Conservation (phyloP, 2,888 invertebrate genomes). For the Leptothorax acervorum region DNA sequence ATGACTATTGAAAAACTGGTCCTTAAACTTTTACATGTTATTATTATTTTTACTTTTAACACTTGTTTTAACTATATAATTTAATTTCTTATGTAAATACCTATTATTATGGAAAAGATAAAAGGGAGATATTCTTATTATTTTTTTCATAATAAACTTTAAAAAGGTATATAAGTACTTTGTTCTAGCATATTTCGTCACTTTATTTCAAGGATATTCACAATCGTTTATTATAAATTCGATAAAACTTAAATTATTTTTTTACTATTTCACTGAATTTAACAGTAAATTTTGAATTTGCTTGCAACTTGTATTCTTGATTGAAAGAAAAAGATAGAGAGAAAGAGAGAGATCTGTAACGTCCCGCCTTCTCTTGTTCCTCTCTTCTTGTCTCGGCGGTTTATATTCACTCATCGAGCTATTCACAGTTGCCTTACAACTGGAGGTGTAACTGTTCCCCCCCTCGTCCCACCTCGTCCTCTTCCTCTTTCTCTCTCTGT, state of each 20-base stretch:
- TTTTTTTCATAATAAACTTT: background rate
- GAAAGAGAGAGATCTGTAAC: background rate
- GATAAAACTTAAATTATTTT: background rate
- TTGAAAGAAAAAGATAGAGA: background rate
- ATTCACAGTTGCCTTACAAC: conserved; percentile 59
- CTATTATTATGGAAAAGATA: background rate
- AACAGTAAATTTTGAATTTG: background rate
- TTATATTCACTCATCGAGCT: conserved; percentile 47
- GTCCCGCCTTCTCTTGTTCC: background rate
- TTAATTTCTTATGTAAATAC: background rate
- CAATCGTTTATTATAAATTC: background rate
- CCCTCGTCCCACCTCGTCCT: conserved; percentile 20
- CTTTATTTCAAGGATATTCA: background rate
- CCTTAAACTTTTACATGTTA: background rate
- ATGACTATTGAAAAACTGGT: no score
- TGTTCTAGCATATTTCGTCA: background rate
- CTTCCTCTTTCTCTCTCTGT: conserved; percentile 49
- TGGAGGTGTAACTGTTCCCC: conserved; percentile 27
- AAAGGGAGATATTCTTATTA: background rate
- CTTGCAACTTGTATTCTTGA: background rate
- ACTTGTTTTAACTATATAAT: background rate
- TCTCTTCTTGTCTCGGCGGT: background rate
- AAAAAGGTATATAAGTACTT: background rate
- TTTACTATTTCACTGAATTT: background rate
- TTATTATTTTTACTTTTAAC: background rate